Base-by-base conservation (phyloP, 2,113 vertebrate genomes). In the Tapirus terrestris region DNA sequence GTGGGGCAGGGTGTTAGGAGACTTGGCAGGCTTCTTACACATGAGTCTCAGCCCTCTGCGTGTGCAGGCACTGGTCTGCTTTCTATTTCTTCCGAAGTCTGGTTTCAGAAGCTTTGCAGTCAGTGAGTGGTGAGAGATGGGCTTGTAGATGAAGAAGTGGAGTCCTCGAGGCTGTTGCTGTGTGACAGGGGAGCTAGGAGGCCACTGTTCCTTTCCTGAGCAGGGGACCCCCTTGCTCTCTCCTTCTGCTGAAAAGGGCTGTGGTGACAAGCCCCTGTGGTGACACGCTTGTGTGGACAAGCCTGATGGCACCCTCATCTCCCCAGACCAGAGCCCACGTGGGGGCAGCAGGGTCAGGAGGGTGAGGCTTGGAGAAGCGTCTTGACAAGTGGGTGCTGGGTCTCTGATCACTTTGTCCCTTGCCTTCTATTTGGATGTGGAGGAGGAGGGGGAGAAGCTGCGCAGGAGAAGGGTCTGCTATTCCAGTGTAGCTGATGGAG, bases 11-110 rank as follows among this genome's bases (percentile, higher is more conserved):
- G 31, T 2, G 31, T 29, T 9, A 0, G 72, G 45, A 72, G 23
- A 60, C 13, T 4, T 12, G 48, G n/a, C 4, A 18, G 45, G 20
- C 70, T 39, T 76, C 56, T 75, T 18, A 33, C 17, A 13, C 79
- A 3, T 0, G 31, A 39, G 6, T 31, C 63, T 92, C 31, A 85
- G 92, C 39, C 43, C 75, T 89, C 75, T 89, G 43, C 12, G 21
- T 65, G 43, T 0, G 0, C 23, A 23, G 27, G 8, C 17, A 1
- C 29, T 17, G 0, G 0, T 61, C 87, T 77, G 75, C 16, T 90
- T 68, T 43, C 8, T 31, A 3, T 43, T 80, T 87, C 61, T 92
- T 29, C n/a, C 25, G 29, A 86, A 48, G 48, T 81, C 23, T 0
- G 8, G 27, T 23, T 58, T n/a, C 1, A 33, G 63, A 75, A 53